Conservation (phyloP, 2,888 invertebrate species). For the Oxystoma pomonae region DNA sequence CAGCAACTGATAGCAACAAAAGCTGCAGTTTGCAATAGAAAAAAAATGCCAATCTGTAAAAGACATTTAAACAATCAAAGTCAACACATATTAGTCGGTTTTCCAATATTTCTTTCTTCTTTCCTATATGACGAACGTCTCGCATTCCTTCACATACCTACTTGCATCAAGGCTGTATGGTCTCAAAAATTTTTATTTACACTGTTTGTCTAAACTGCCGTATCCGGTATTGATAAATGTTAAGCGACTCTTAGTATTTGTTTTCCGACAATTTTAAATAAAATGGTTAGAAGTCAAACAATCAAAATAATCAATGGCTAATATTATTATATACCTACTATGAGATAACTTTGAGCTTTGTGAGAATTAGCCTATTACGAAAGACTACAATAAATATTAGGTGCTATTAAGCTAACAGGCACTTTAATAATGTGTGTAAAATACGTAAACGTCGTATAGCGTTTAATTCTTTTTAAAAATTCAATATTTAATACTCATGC, state of each 20-base stretch:
- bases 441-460: too few relatives aligned
- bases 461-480: too few relatives aligned
- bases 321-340: not conserved
- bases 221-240: conserved; percentile 18
- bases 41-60: too few relatives aligned
- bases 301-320: not conserved
- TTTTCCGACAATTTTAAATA: conserved; percentile 6
- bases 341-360: not conserved
- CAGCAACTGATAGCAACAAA: too few relatives aligned
- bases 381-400: too few relatives aligned
- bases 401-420: too few relatives aligned
- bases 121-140: not conserved
- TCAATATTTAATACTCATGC: too few relatives aligned
- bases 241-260: not conserved
- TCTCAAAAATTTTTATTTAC: conserved; percentile 1
- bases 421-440: too few relatives aligned
- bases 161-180: not conserved
- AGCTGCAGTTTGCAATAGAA: too few relatives aligned
- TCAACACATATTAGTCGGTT: too few relatives aligned
- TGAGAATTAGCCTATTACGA: not conserved
- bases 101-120: not conserved
- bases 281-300: not conserved
- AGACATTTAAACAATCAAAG: too few relatives aligned
- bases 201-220: conserved; percentile 7
- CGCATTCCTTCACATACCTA: not conserved